A percentile compares a stretch with the other conserved stretches of the same genome.
phyloP scores from a whole-genome alignment of 2,113 vertebrate genomes.

The Taurulus bubalis region DNA sequence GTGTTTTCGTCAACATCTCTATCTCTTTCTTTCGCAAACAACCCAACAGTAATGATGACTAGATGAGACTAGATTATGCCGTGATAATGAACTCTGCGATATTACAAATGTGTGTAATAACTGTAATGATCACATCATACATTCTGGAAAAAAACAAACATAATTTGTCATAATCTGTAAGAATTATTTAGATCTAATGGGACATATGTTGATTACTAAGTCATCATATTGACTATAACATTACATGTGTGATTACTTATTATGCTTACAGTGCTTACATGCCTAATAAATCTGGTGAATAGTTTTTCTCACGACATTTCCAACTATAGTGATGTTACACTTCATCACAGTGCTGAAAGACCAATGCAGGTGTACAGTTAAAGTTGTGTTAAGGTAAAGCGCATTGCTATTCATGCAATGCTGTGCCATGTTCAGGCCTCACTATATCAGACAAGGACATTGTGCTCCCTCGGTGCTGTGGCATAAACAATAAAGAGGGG shows the following conservation, averaged over 20 bases:
- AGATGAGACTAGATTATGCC: slow-evolving; percentile 35
- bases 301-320: neutral
- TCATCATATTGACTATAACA: neutral
- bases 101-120: slow-evolving; percentile 26
- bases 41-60: slow-evolving; percentile 21
- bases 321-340: neutral
- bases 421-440: neutral
- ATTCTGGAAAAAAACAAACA: neutral
- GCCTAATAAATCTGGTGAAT: neutral
- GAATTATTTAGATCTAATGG: neutral
- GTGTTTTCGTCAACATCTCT: neutral
- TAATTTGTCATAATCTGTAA: slow-evolving; percentile 19
- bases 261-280: neutral
- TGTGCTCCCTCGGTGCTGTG: neutral
- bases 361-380: neutral
- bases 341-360: neutral
- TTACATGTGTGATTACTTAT: slow-evolving; percentile 29
- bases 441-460: no score
- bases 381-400: neutral
- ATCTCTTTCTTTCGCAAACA: slow-evolving; percentile 30
- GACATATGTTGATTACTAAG: slow-evolving; percentile 19
- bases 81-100: slow-evolving; percentile 27
- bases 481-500: neutral
- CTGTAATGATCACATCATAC: neutral
- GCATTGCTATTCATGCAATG: neutral